Evolutionary conservation across 2,113 vertebrate species (phyloP).

Genomic region (Epinephelus moara): DNA sequence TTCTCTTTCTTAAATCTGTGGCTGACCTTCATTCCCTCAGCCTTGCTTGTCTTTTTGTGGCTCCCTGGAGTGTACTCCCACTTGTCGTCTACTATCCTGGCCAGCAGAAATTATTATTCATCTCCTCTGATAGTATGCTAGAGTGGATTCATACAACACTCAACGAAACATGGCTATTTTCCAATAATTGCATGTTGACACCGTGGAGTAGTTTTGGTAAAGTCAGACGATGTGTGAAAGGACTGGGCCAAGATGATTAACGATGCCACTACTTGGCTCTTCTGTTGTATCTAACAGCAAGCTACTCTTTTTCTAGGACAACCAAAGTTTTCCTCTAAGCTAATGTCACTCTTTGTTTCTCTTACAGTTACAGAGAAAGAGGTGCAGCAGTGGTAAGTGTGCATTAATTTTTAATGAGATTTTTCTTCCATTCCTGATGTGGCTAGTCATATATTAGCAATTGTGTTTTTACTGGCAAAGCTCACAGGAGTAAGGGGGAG

Average conservation of each 20-base stretch:
- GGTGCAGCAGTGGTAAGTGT: constrained; percentile 96
- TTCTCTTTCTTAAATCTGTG: constrained; percentile 46
- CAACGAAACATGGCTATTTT: constrained; percentile 16
- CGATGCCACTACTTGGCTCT: constrained; percentile 17
- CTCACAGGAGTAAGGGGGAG: not conserved
- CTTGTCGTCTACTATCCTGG: constrained; percentile 20
- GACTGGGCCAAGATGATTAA: constrained; percentile 52
- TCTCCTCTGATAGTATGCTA: constrained; percentile 5
- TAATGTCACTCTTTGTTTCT: constrained; percentile 77
- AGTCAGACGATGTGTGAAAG: constrained; percentile 34
- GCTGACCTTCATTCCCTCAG: constrained; percentile 44
- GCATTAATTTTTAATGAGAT: constrained; percentile 45
- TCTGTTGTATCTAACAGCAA: constrained; percentile 20
- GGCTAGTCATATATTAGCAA: not conserved
- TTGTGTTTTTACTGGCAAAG: not conserved
- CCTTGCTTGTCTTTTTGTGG: constrained; percentile 33
- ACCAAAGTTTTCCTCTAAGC: constrained; percentile 31
- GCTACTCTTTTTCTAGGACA: constrained; percentile 56
- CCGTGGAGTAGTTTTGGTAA: constrained; percentile 10
- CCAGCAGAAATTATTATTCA: constrained; percentile 30
- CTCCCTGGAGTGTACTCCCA: constrained; percentile 51
- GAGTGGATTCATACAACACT: constrained; percentile 3
- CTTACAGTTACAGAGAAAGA: constrained; percentile 95
- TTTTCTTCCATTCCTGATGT: constrained; percentile 22
- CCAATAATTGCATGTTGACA: constrained; percentile 16